phyloP scores from a whole-genome alignment of 1,140 invertebrate genomes.

The Agrypnia vestita region DNA sequence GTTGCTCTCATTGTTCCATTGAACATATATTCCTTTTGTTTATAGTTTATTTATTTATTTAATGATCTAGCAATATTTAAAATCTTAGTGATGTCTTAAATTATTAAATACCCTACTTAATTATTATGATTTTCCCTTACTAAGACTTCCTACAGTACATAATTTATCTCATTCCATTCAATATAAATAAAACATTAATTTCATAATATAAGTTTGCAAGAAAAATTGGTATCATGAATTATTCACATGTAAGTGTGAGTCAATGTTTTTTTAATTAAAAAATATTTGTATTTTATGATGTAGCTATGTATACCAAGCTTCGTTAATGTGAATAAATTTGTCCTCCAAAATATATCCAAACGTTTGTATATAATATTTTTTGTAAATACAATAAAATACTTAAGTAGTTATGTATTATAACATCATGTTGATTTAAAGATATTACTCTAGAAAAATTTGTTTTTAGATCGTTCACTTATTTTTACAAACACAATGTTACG shows the following conservation, averaged over 20 bases:
- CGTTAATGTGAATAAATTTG: constrained; percentile 5
- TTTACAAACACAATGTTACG: constrained; percentile 27
- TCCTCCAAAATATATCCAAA: constrained; percentile 18
- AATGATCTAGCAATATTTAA: constrained; percentile 22
- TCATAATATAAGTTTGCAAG: neutral
- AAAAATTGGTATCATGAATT: too few species aligned
- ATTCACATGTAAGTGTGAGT: too few species aligned
- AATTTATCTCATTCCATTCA: constrained; percentile 32
- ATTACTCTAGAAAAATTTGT: neutral
- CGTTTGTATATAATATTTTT: constrained; percentile 22
- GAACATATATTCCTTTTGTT: constrained; percentile 28
- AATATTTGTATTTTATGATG: neutral
- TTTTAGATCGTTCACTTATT: constrained; percentile 29
- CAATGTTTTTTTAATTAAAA: too few species aligned
- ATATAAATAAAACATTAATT: constrained; percentile 1
- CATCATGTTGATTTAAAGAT: constrained; percentile 19
- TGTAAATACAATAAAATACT: constrained; percentile 26
- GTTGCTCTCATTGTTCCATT: constrained; percentile 8
- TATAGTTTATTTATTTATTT: constrained; percentile 41
- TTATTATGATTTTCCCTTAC: constrained; percentile 8
- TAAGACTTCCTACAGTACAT: constrained; percentile 27
- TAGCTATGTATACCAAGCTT: neutral
- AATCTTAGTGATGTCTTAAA: neutral
- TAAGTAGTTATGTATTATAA: neutral
- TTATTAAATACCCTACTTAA: constrained; percentile 6